Conservation (phyloP, 2,797 vertebrate genomes). For the Smutsia temminckii region DNA sequence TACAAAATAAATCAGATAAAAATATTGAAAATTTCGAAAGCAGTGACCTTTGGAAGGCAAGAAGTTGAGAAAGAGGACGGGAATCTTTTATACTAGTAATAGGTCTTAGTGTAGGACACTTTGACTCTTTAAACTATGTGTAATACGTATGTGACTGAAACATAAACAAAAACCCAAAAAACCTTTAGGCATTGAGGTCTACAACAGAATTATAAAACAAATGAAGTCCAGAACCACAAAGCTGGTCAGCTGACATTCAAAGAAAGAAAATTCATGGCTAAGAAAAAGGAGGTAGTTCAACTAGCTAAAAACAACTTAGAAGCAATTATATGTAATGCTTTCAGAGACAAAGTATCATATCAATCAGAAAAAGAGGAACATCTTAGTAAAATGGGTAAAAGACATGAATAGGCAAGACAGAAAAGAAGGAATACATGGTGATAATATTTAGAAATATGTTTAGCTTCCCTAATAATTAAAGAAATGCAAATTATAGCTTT, state of each 20-base stretch:
- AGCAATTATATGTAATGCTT: background rate
- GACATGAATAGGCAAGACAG: background rate
- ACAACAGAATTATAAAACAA: constrained; percentile 11
- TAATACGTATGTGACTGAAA: background rate
- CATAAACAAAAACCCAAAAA: background rate
- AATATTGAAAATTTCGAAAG: background rate
- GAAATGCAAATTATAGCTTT: background rate
- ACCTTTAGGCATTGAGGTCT: background rate
- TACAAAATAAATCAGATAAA: background rate
- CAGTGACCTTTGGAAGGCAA: background rate
- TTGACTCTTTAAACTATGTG: background rate
- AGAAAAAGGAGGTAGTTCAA: background rate
- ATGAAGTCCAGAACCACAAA: background rate
- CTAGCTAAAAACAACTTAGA: background rate
- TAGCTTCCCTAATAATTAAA: background rate
- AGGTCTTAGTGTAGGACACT: background rate
- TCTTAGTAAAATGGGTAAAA: background rate
- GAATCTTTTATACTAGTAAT: background rate
- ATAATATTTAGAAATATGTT: constrained; percentile 24
- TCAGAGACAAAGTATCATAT: background rate
- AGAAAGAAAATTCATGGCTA: background rate
- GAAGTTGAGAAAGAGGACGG: background rate
- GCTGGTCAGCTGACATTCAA: background rate
- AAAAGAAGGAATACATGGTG: background rate
- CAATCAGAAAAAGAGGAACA: background rate